Percentiles rank a stretch among this genome's conserved stretches.
Conservation (phyloP, 2,888 invertebrate species). For the Emmelina monodactyla region DNA sequence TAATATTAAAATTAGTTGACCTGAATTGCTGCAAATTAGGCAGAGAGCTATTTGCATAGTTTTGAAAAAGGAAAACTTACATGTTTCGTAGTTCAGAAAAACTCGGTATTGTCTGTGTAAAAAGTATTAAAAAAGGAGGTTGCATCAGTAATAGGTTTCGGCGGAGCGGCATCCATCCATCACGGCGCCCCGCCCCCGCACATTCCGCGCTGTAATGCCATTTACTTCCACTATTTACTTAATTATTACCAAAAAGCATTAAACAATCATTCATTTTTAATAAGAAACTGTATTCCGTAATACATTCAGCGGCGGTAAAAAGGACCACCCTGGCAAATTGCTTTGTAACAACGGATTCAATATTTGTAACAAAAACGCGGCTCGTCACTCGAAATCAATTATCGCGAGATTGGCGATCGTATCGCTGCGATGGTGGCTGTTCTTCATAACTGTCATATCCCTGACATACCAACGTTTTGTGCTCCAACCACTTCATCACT, state of each 20-base stretch:
- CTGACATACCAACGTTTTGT: constrained; percentile 7
- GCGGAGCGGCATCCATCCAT: constrained; percentile 46
- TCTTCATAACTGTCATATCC: constrained; percentile 26
- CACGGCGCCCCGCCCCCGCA: constrained; percentile 41
- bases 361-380: constrained; percentile 5
- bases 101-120: background rate
- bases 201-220: constrained; percentile 28
- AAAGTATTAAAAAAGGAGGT: background rate
- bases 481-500: constrained; percentile 9
- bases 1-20: no score
- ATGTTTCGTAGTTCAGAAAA: background rate
- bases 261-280: constrained; percentile 12
- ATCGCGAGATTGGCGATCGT: constrained; percentile 18
- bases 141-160: constrained; percentile 39
- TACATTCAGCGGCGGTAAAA: background rate
- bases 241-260: constrained; percentile 15
- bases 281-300: background rate
- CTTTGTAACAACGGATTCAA: constrained; percentile 1
- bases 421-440: constrained; percentile 16
- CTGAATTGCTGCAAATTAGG: no score
- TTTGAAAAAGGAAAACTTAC: no score
- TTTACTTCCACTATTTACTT: constrained; percentile 20
- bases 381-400: constrained; percentile 27
- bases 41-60: no score
- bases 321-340: background rate